phyloP scores from a whole-genome alignment of 2,888 invertebrate species.

The Dryococelus australis region DNA sequence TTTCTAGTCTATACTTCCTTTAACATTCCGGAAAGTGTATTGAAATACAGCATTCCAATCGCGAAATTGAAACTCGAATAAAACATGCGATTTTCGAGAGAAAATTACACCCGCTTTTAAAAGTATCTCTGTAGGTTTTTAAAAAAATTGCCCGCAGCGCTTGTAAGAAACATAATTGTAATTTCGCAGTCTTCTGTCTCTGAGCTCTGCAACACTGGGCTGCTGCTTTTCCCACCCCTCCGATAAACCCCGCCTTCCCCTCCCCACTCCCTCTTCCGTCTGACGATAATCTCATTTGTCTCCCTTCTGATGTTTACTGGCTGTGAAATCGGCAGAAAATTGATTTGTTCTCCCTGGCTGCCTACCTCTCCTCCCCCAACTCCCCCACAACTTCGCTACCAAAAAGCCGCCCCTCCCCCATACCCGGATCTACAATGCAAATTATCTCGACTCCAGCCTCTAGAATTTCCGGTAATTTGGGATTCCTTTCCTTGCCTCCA shows the following conservation, averaged over 20 bases:
- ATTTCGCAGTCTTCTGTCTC: background rate
- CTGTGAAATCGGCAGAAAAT: constrained; percentile 50
- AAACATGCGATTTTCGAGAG: background rate
- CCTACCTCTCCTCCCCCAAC: background rate
- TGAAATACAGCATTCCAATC: background rate
- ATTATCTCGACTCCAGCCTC: constrained; percentile 39
- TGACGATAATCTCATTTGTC: constrained; percentile 23
- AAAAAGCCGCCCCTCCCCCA: background rate
- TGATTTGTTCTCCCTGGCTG: constrained; percentile 45
- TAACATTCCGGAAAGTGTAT: no score
- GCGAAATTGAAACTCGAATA: background rate
- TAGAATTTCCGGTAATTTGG: constrained; percentile 41
- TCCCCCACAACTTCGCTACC: background rate
- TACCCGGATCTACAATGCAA: constrained; percentile 43
- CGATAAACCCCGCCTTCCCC: background rate
- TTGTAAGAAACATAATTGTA: background rate
- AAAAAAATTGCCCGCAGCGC: background rate
- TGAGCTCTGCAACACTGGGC: background rate
- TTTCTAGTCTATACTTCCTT: no score
- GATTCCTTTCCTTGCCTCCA: constrained; percentile 23
- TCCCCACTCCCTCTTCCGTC: background rate
- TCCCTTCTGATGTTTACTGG: constrained; percentile 47
- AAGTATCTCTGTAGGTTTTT: background rate
- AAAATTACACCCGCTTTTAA: background rate
- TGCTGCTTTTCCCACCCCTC: background rate